Conservation (phyloP, 2,888 invertebrate genomes). For the Notodonta ziczac region DNA sequence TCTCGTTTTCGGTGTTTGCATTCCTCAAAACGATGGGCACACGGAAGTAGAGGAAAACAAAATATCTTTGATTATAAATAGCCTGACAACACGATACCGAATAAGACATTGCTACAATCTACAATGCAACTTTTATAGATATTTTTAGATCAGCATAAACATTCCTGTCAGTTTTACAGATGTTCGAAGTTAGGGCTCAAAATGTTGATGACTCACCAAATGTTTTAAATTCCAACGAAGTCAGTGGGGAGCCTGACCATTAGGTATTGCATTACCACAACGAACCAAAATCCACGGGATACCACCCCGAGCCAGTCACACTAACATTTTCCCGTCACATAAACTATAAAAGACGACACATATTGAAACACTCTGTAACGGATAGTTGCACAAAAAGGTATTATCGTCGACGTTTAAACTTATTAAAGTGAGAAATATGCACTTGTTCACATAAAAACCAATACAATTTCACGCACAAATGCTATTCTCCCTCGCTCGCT, state of each 20-base stretch:
- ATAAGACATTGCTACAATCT: conserved; percentile 34
- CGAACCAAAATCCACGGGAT: conserved; percentile 72
- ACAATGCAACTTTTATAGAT: conserved; percentile 41
- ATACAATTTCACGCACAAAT: conserved; percentile 77
- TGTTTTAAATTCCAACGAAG: conserved; percentile 81
- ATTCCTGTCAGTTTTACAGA: conserved; percentile 24
- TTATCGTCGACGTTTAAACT: conserved; percentile 51
- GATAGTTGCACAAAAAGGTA: conserved; percentile 51
- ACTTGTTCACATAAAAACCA: conserved; percentile 75
- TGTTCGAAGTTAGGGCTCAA: conserved; percentile 51
- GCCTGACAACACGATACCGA: conserved; percentile 43
- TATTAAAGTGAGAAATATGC: conserved; percentile 67
- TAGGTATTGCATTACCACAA: conserved; percentile 63
- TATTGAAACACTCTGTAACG: conserved; percentile 49
- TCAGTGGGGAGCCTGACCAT: conserved; percentile 77
- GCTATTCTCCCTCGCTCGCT: conserved; percentile 58
- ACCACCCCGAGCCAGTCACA: conserved; percentile 72
- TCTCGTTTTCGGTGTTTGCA: conserved; percentile 36
- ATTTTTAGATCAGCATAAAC: conserved; percentile 47
- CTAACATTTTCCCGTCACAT: conserved; percentile 61
- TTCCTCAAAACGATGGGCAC: conserved; percentile 29
- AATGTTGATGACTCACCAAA: conserved; percentile 80
- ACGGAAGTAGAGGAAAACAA: conserved; percentile 44
- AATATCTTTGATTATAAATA: conserved; percentile 53
- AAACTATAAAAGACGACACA: conserved; percentile 64